Base-by-base conservation (phyloP, 2,888 invertebrate genomes). In the Heliconius ismenius region DNA sequence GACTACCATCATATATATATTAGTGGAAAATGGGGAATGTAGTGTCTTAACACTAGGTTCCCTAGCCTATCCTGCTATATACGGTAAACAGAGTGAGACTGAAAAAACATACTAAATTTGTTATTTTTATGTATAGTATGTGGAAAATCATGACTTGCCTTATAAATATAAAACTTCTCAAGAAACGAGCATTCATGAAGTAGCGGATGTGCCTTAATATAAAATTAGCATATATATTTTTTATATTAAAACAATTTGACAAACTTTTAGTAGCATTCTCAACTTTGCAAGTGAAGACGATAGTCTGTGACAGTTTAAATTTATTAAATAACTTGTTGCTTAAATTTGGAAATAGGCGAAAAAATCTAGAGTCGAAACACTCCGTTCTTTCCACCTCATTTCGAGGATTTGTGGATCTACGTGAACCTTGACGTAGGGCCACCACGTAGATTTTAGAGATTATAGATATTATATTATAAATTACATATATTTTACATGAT, bases 401-500 rank as follows among this genome's bases (percentile, higher is more conserved):
- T 43, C 43, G 13, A 4, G 15, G 43, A 15, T 43, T 43, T 43
- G 43, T 43, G 43, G 43, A 4, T 15, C 43, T 43, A 43, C 13
- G 43, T 15, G 43, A 43, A 39, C 1, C 32, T 32, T 32, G 32
- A 32, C 32, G 32, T 32, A 32, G 4, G 32, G 32, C 0, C 32
- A 32, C 32, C 28, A 28, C 28, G 28, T 28, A 28, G 28, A 28
- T 28, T 26, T 26, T 26, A 26, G 26, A 26, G 26, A 28, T 28
- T 28, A 4, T 28, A 28, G 32, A 32, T 32, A 39, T 39, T 39
- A 3, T 39, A 39, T 11, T 0, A 3, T 39, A 39, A 39, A 70
- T 70, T n/a, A 58, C 58, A 15, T 32, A 70, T 15, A 32, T 67
- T 67, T 39, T 67, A 67, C 39, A 43, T 18, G n/a, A 70, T 24